Percentiles rank a stretch among this genome's conserved stretches.
phyloP scores from a whole-genome alignment of 2,888 invertebrate species.

The Drosophila anceps region DNA sequence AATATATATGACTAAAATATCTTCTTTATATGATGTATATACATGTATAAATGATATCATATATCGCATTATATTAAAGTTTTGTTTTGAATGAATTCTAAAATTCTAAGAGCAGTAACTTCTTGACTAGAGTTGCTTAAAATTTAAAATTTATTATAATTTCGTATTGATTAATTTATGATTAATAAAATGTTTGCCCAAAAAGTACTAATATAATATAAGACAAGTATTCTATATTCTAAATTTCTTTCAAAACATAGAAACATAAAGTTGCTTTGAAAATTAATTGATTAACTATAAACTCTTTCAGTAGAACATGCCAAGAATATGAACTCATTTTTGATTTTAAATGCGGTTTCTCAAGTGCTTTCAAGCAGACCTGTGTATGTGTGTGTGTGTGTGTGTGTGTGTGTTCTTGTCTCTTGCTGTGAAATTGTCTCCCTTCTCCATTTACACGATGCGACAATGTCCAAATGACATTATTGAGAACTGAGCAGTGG shows the following conservation, averaged over 20 bases:
- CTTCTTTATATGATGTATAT: background rate
- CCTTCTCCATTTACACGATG: slow-evolving; percentile 32
- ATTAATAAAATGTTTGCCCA: background rate
- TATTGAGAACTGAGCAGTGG: slow-evolving; percentile 22
- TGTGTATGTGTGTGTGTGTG: slow-evolving; percentile 3
- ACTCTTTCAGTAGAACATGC: slow-evolving; percentile 4
- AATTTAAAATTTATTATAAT: background rate
- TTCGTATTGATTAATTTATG: background rate
- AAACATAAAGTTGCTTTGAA: background rate
- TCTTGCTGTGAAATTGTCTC: slow-evolving; percentile 34
- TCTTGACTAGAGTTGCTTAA: background rate
- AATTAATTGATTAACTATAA: background rate
- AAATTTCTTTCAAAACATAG: background rate
- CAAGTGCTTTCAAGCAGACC: slow-evolving; percentile 16
- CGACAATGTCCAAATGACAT: slow-evolving; percentile 68
- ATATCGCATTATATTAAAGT: background rate
- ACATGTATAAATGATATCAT: background rate
- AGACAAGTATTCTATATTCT: background rate
- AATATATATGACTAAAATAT: background rate
- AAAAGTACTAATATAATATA: no score
- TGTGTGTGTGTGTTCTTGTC: slow-evolving; percentile 4
- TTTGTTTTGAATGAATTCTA: background rate
- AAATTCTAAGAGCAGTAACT: background rate
- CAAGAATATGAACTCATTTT: slow-evolving; percentile 4
- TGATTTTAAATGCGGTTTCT: slow-evolving; percentile 1